Evolutionary conservation across 2,797 vertebrate genomes (phyloP), one percentile per base, ranked within the genome.

Genomic region (Clamator glandarius): DNA sequence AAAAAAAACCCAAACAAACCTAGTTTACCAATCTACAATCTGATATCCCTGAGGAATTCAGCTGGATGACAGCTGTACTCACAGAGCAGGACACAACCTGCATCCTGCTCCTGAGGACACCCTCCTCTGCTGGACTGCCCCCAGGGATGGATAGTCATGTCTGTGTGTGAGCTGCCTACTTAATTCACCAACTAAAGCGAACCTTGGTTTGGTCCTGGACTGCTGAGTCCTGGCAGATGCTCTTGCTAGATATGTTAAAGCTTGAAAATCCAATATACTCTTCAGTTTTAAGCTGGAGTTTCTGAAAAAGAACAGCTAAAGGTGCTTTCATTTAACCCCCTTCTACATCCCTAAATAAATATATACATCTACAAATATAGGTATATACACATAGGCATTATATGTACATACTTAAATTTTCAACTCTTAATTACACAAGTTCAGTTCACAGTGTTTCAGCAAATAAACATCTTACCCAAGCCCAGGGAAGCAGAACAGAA

Each of bases 381-480:
- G n/a, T 72, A 61, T 11, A 52, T 15, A 74, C 17, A 59, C n/a
- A 51, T 3, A 69, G 25, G 20, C 8, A 31, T 50, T 52, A 31
- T 12, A 24, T 15, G n/a, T 17, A 58, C 3, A 16, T 13, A 31
- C 17, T 78, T 26, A 72, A 72, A 82, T 16, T 62, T 61, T 57
- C 44, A 95, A 31, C 55, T 85, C 50, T 51, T 83, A 72, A 90
- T 48, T 58, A 72, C 19, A 55, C 83, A 81, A 95, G 73, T 81
- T 94, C 69, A 82, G 46, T 77, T 78, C 28, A 24, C 39, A 86
- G 39, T 3, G 11, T 75, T 91, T 68, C 58, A 75, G 76, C 73
- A 94, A 92, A 90, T 31, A 94, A 93, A 95, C 54, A 93, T 21
- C 62, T 55, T 44, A 66, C 52, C 54, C 58, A 77, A 81, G 69